Base-by-base conservation (phyloP, 2,888 invertebrate genomes). In the Scaptomyza reducta region DNA sequence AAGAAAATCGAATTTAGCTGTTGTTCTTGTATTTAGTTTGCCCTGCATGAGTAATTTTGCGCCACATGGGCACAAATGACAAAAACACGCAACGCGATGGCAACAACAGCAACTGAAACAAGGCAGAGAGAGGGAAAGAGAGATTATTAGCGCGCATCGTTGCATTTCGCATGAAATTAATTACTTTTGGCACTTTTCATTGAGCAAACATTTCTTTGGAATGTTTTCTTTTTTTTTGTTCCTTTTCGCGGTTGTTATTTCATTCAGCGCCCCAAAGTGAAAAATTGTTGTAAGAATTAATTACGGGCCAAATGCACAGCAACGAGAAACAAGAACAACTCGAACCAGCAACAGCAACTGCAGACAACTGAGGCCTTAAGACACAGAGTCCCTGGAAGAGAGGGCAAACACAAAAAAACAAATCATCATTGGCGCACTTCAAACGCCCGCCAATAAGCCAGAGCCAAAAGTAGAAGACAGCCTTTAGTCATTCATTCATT, bases 161-260 rank as follows among this genome's bases (percentile, higher is more conserved):
- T 89, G 89, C 89, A 88, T 89, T 84, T 87, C 89, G 65, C 84
- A 85, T 89, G 88, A 89, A 88, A 85, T 85, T 85, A 85, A 85
- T 85, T 85, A 85, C 84, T 85, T 85, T 88, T 89, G 89, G 88
- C 85, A 85, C 84, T 89, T 85, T 85, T 85, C 89, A 85, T 85
- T 85, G 85, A 85, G 89, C 87, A 88, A 85, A 88, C 88, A 89
- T 89, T 74, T 78, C 56, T 55, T 67, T 82, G 60, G 57, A 50
- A 57, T 62, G 60, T 40, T 51, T 62, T 55, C 25, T 44, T 41
- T 58, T 18, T 22, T 46, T 40, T 35, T 42, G 47, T 11, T 11
- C 51, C 41, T 14, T 18, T 11, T 41, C 65, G 47, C 18, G 41
- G 47, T 70, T 56, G 59, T 66, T 73, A 66, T 76, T 81, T 71